Evolutionary conservation across 2,113 vertebrate species (phyloP).

Genomic region (Phyllostomus discolor): DNA sequence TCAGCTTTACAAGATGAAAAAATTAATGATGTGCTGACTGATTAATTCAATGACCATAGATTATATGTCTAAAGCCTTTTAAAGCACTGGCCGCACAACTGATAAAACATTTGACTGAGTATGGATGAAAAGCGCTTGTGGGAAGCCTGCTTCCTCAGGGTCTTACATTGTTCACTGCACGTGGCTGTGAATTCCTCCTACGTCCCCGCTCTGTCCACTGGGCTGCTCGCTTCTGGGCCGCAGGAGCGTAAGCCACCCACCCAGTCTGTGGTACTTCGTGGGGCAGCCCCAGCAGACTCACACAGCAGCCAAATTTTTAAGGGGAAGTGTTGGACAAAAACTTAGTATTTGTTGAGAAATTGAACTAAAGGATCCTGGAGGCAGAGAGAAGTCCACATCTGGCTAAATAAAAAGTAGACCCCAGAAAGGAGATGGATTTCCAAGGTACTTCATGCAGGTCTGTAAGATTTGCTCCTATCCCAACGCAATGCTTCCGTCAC

Average conservation of each 20-base stretch:
- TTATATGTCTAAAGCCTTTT: background rate
- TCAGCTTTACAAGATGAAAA: conserved; percentile 18
- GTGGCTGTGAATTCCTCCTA: background rate
- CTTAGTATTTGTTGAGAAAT: background rate
- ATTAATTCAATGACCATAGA: background rate
- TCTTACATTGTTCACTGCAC: background rate
- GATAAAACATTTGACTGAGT: background rate
- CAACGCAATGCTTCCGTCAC: background rate
- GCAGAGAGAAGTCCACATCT: background rate
- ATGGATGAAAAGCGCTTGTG: background rate
- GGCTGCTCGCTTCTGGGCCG: background rate
- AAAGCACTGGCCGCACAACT: conserved; percentile 17
- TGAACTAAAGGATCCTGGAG: background rate
- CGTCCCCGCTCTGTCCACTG: background rate
- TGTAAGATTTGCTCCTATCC: background rate
- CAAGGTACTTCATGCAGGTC: background rate
- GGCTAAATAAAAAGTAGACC: background rate
- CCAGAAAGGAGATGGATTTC: background rate
- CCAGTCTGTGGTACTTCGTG: background rate
- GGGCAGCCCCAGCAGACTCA: background rate
- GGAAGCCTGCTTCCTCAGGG: background rate
- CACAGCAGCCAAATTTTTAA: background rate
- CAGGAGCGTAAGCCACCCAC: background rate
- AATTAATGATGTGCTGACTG: background rate
- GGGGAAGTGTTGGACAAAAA: background rate